phyloP scores from a whole-genome alignment of 1,140 invertebrate genomes.

The Latrodectus geometricus region DNA sequence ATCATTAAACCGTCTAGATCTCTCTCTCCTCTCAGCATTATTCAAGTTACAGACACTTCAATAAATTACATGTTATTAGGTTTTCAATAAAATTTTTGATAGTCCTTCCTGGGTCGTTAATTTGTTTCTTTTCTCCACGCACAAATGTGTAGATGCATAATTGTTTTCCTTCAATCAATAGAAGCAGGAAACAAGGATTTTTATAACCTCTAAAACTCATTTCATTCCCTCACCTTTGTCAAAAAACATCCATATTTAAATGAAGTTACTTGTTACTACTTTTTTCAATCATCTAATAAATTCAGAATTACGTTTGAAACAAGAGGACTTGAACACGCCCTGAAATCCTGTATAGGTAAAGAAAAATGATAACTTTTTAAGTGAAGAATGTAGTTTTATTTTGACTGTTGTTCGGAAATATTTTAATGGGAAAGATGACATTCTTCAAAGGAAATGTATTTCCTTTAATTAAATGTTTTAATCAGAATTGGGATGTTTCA shows the following conservation, averaged over 20 bases:
- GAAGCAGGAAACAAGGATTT: constrained; percentile 27
- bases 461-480: too few species aligned
- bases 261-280: constrained; percentile 45
- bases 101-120: constrained; percentile 20
- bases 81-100: constrained; percentile 52
- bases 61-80: constrained; percentile 51
- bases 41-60: constrained; percentile 53
- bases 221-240: constrained; percentile 28
- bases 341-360: constrained; percentile 9
- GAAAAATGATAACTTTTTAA: constrained; percentile 14
- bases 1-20: constrained; percentile 20
- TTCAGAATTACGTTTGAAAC: constrained; percentile 28
- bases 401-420: constrained; percentile 33
- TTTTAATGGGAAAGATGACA: constrained; percentile 42
- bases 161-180: constrained; percentile 40
- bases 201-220: constrained; percentile 49
- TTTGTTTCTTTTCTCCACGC: constrained; percentile 29
- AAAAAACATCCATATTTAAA: constrained; percentile 49
- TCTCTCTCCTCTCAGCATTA: constrained; percentile 1
- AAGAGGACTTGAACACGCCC: constrained; percentile 11
- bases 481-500: too few species aligned
- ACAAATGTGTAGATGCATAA: background rate
- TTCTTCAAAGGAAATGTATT: background rate
- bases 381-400: constrained; percentile 23
- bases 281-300: constrained; percentile 48